Evolutionary conservation across 2,888 invertebrate species (phyloP).

Genomic region (Griposia aprilina): DNA sequence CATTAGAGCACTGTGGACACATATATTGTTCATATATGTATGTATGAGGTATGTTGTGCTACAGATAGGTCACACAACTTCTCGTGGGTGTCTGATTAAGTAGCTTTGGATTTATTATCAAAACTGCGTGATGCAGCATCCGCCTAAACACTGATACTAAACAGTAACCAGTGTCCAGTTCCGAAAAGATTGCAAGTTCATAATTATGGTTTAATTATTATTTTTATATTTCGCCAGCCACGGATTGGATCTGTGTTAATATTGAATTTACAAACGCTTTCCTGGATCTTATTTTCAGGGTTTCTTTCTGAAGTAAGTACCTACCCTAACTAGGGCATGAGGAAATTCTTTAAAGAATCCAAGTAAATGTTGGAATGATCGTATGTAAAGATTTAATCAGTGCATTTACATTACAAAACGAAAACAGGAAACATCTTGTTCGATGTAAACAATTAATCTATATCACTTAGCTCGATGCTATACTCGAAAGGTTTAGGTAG

Average conservation of each 20-base stretch:
- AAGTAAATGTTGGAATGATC: not conserved
- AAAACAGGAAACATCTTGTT: slow-evolving; percentile 30
- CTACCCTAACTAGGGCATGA: too few relatives aligned
- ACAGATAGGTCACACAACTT: not conserved
- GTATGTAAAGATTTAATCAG: slow-evolving; percentile 10
- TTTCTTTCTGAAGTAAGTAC: not conserved
- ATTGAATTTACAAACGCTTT: not conserved
- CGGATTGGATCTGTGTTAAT: not conserved
- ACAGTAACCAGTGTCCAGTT: not conserved
- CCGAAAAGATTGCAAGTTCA: not conserved
- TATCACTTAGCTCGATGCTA: slow-evolving; percentile 61
- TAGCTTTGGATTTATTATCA: slow-evolving; percentile 4
- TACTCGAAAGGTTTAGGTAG: too few relatives aligned
- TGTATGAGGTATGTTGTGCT: not conserved
- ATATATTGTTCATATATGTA: not conserved
- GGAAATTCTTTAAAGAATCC: not conserved
- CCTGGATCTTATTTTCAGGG: not conserved
- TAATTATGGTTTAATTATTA: too few relatives aligned
- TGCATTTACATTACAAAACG: slow-evolving; percentile 16
- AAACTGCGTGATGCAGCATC: slow-evolving; percentile 13
- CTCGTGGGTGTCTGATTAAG: slow-evolving; percentile 36
- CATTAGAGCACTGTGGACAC: not conserved
- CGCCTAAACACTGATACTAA: slow-evolving; percentile 15
- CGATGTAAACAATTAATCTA: slow-evolving; percentile 43
- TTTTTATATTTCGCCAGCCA: not conserved